Percentiles rank a stretch among this genome's conserved stretches.
Evolutionary conservation across 1,140 invertebrate species (phyloP).

Genomic region (Campoletis sonorensis): DNA sequence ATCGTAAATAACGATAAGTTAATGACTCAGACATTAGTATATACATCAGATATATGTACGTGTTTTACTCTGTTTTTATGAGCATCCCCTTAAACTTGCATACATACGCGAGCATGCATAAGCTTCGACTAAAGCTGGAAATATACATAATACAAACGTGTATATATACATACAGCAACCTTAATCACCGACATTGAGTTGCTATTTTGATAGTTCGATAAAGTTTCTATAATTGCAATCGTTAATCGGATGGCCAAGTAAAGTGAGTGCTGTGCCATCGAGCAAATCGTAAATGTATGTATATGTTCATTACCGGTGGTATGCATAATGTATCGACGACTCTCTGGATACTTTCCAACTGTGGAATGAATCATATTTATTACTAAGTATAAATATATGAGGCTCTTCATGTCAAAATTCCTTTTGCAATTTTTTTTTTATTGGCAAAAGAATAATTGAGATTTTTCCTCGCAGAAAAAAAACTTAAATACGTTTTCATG

Average conservation of each 20-base stretch:
- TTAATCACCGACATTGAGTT: conserved; percentile 16
- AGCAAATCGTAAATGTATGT: conserved; percentile 7
- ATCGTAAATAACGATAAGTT: conserved; percentile 28
- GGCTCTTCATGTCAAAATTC: not conserved
- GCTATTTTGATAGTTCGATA: conserved; percentile 16
- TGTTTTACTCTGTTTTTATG: conserved; percentile 1
- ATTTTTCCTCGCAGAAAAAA: too few relatives aligned
- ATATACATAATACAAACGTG: not conserved
- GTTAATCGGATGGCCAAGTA: not conserved
- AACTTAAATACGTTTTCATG: too few relatives aligned
- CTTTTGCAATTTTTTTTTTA: not conserved
- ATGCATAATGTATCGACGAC: not conserved
- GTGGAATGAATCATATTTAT: conserved; percentile 7
- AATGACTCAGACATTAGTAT: not conserved
- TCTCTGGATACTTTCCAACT: conserved; percentile 6
- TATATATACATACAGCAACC: not conserved
- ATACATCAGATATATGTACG: not conserved
- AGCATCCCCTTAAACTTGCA: not conserved
- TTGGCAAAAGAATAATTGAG: not conserved
- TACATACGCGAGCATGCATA: not conserved
- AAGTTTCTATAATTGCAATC: conserved; percentile 35
- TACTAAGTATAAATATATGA: not conserved
- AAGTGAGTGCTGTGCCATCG: not conserved
- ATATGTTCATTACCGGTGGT: conserved; percentile 3
- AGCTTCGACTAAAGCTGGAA: not conserved